Evolutionary conservation across 2,888 invertebrate genomes (phyloP).

Genomic region (Apamea crenata): DNA sequence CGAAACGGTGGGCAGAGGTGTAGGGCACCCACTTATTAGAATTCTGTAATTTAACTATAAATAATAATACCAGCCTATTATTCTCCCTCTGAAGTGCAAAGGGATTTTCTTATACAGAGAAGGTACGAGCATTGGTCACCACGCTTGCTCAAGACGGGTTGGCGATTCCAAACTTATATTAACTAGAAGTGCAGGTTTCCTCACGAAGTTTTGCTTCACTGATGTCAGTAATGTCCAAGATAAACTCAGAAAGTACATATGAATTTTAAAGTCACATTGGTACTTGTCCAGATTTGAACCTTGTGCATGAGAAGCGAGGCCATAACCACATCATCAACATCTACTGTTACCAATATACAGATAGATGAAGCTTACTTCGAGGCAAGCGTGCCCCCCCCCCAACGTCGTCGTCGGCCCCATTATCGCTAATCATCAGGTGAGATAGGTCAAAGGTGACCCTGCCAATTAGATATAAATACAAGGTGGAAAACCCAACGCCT

Average conservation of each 20-base stretch:
- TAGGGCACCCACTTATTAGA: background rate
- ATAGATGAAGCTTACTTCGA: background rate
- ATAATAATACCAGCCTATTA: background rate
- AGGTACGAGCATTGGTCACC: too few relatives aligned
- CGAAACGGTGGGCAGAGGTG: background rate
- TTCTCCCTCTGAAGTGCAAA: too few relatives aligned
- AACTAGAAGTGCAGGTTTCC: background rate
- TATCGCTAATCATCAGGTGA: too few relatives aligned
- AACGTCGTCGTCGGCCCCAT: background rate
- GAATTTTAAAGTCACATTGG: background rate
- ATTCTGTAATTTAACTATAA: background rate
- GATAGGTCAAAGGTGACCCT: background rate
- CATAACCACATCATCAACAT: background rate
- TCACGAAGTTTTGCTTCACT: background rate
- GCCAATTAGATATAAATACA: background rate
- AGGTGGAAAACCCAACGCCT: background rate
- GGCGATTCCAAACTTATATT: too few relatives aligned
- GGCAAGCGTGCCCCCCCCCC: too few relatives aligned
- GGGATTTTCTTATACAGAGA: too few relatives aligned
- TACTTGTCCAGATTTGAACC: background rate
- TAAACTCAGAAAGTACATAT: background rate
- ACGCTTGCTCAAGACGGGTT: too few relatives aligned
- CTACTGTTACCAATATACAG: background rate
- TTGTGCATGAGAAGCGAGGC: background rate
- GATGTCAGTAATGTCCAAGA: background rate